Base-by-base conservation (phyloP, 92 coral and sea anemone genomes). In the Palythoa grandis region DNA sequence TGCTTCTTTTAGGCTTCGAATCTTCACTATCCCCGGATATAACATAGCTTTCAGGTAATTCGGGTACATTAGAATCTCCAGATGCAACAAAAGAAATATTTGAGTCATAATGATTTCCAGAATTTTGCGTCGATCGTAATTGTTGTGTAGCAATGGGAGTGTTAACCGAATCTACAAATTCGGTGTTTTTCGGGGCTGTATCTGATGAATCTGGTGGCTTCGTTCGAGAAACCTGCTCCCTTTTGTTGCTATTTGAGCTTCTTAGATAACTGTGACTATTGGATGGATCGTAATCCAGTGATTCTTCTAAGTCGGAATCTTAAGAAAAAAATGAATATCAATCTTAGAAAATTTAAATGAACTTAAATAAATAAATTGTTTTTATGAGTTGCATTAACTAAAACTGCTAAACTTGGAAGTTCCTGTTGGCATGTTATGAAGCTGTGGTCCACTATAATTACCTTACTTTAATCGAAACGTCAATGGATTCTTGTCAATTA, bases 61-160 rank as follows among this genome's bases (percentile, higher is more conserved):
- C 57, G 5, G 73, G n/a, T 0, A 67, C 70, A 43, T 79, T 89
- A 4, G 72, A 52, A 11, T 90, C 88, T 7, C 75, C 89, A 67
- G 92, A 87, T 8, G 71, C 78, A 3, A 24, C 85, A 19, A 74
- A 74, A 13, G 83, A 52, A 22, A 84, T 25, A 43, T 73, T 82
- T 4, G 74, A 69, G 29, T 69, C 73, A 29, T 69, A 15, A 65
- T n/a, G 14, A 23, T 65, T 22, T n/a, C 29, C 70, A 0, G 7
- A 7, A 19, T 23, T 3, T 4, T 65, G 11, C 70, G 9, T 65
- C 29, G 4, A 4, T 19, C 29, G 9, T 23, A 25, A 22, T n/a
- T 65, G 6, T 69, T 69, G 73, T 4, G 69, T 17, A 69, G 16
- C 47, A 69, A 25, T 69, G 25, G 74, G 74, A 69, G 47, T 25